Percentiles rank a stretch among this genome's conserved stretches.
phyloP scores from a whole-genome alignment of 2,797 vertebrate species.

The Ctenopoma kingsleyae region DNA sequence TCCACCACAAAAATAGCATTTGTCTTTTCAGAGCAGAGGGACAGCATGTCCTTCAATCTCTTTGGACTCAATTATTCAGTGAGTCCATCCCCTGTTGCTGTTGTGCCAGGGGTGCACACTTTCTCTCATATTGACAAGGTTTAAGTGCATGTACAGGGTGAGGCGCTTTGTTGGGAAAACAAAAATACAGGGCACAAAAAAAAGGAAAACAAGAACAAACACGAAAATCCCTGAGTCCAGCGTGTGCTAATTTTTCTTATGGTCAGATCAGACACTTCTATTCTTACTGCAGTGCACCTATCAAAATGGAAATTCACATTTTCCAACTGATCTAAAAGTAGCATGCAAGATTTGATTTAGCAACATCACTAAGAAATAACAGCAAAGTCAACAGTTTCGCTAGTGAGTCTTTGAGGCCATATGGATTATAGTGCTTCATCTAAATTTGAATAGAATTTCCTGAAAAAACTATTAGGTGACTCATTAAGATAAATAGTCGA shows the following conservation, averaged over 20 bases:
- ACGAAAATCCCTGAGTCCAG: conserved; percentile 28
- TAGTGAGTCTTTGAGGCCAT: too few species aligned
- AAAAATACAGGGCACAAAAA: conserved; percentile 26
- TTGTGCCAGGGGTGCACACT: not conserved
- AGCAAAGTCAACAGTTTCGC: too few species aligned
- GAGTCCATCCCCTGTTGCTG: conserved; percentile 28
- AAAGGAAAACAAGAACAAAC: not conserved
- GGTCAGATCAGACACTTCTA: conserved; percentile 2
- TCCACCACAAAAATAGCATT: conserved; percentile 60
- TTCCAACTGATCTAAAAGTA: conserved; percentile 17
- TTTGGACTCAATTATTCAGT: conserved; percentile 73
- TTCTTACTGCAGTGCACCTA: conserved; percentile 15
- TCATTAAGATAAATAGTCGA: too few species aligned
- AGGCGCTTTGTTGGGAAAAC: conserved; percentile 12
- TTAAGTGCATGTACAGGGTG: conserved; percentile 36
- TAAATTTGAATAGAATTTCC: too few species aligned
- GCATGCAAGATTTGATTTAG: not conserved
- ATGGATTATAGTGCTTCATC: too few species aligned
- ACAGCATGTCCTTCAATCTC: conserved; percentile 58
- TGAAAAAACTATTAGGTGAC: too few species aligned
- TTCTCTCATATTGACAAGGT: conserved; percentile 15
- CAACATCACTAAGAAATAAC: too few species aligned
- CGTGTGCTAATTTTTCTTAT: not conserved
- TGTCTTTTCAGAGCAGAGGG: conserved; percentile 44
- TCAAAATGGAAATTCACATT: not conserved